phyloP scores from a whole-genome alignment of 2,113 vertebrate species.

The Mus spicilegus region DNA sequence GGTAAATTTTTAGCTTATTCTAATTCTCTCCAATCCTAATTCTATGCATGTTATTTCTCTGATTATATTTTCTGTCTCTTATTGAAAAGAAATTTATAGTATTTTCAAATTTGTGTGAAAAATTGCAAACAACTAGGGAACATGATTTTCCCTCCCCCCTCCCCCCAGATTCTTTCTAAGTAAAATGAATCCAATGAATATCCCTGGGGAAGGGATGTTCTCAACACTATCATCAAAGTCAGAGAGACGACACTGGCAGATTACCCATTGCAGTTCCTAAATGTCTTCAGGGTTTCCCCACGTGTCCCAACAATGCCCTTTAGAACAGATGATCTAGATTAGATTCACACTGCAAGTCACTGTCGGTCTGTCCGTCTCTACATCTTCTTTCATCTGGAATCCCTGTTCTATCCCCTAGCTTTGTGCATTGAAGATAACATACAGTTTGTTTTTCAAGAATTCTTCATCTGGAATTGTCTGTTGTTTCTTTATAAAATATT shows the following conservation, averaged over 20 bases:
- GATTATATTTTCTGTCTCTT: constrained; percentile 3
- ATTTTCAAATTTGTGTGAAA: constrained; percentile 18
- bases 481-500: constrained; percentile 46
- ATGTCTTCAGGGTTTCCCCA: background rate
- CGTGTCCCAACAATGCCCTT: background rate
- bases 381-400: constrained; percentile 31
- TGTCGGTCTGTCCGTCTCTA: background rate
- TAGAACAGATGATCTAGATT: background rate
- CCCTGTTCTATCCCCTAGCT: background rate
- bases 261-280: background rate
- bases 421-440: constrained; percentile 3
- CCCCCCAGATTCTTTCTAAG: background rate
- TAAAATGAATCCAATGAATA: background rate
- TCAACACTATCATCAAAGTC: background rate
- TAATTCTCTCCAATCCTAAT: background rate
- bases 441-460: background rate
- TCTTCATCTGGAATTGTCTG: constrained; percentile 29
- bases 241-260: background rate
- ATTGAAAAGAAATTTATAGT: constrained; percentile 9
- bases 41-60: background rate
- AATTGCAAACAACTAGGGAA: background rate
- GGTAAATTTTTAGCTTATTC: background rate
- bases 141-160: background rate
- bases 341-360: background rate
- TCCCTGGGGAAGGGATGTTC: background rate